These are phyloP conservation scores for Notodonta dromedarius DNA, from an alignment of 2,888 invertebrate species.

Conservation along the genomic window DNA sequence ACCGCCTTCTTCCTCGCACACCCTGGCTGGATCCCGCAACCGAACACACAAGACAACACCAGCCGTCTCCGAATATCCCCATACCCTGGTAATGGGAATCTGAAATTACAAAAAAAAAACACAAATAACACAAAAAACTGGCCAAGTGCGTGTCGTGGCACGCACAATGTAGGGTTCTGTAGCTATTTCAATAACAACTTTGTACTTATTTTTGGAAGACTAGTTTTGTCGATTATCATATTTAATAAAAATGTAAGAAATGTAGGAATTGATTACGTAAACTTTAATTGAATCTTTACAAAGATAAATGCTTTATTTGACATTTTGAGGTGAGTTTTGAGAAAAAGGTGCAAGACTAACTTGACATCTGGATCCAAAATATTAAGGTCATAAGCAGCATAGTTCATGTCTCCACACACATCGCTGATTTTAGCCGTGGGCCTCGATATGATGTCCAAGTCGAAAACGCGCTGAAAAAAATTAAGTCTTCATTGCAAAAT, in stretches of 20 bases:
- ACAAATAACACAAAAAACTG: too few species aligned
- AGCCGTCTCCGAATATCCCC: slow-evolving; percentile 53
- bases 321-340: too few species aligned
- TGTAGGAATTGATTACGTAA: too few species aligned
- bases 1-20: slow-evolving; percentile 48
- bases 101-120: slow-evolving; percentile 19
- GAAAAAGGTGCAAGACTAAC: slow-evolving; percentile 27
- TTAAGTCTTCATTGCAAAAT: background rate
- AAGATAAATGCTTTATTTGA: too few species aligned
- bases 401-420: slow-evolving; percentile 53
- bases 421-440: slow-evolving; percentile 52
- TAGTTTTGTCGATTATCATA: too few species aligned
- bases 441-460: slow-evolving; percentile 50
- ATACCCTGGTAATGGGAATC: slow-evolving; percentile 53
- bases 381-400: slow-evolving; percentile 51
- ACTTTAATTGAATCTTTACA: too few species aligned
- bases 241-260: too few species aligned
- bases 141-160: too few species aligned
- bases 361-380: slow-evolving; percentile 49
- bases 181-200: too few species aligned
- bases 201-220: too few species aligned
- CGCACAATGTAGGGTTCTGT: too few species aligned
- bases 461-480: slow-evolving; percentile 47
- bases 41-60: slow-evolving; percentile 53
- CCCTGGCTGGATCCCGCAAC: slow-evolving; percentile 50